Evolutionary conservation across 2,113 vertebrate genomes (phyloP).

Genomic region (Trichomycterus rosablanca): DNA sequence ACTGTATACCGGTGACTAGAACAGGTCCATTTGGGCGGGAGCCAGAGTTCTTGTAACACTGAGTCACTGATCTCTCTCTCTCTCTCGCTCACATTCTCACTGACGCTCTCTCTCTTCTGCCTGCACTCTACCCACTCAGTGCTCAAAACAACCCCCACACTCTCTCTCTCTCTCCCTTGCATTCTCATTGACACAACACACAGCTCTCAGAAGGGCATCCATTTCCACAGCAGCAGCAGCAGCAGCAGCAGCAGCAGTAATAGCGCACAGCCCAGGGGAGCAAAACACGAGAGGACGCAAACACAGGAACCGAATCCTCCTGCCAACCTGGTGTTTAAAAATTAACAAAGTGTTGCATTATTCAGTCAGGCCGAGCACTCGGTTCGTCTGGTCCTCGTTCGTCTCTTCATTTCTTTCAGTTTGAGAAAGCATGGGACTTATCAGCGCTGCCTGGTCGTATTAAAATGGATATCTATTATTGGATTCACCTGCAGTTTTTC

Average conservation of each 20-base stretch:
- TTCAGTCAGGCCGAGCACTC: conserved; percentile 42
- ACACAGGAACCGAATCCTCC: conserved; percentile 21
- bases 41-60: conserved; percentile 64
- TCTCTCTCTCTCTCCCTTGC: conserved; percentile 44
- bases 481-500: conserved; percentile 47
- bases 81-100: conserved; percentile 19
- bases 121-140: conserved; percentile 14
- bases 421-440: too few species aligned
- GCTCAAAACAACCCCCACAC: conserved; percentile 36
- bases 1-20: conserved; percentile 20
- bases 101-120: conserved; percentile 42
- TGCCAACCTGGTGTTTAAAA: conserved; percentile 43
- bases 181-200: conserved; percentile 31
- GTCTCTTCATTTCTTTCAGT: too few species aligned
- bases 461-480: conserved; percentile 59
- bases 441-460: conserved; percentile 31
- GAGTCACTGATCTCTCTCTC: conserved; percentile 57
- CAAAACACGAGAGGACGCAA: neutral
- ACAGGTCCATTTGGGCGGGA: conserved; percentile 58
- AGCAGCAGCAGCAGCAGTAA: conserved; percentile 25
- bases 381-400: neutral
- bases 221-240: conserved; percentile 34
- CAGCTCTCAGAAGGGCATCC: conserved; percentile 30
- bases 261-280: conserved; percentile 17
- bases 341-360: conserved; percentile 57